These are phyloP conservation scores for Lithobates pipiens DNA, from an alignment of 2,797 vertebrate genomes.

Conservation along the genomic window DNA sequence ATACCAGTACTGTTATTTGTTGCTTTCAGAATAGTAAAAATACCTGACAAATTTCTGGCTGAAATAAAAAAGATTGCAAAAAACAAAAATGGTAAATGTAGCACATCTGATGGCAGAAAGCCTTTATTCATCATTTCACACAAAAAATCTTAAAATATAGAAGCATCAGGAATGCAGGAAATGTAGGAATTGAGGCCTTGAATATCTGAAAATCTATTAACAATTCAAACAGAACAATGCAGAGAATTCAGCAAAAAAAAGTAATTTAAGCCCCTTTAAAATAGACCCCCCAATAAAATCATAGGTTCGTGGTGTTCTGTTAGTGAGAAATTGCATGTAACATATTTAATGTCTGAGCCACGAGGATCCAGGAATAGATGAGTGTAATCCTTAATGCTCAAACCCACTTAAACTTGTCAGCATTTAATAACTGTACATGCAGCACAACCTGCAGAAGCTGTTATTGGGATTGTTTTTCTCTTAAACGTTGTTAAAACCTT, in stretches of 20 bases:
- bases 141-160: too few species aligned
- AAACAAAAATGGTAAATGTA: too few species aligned
- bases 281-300: too few species aligned
- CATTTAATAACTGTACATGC: neutral
- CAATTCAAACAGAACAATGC: too few species aligned
- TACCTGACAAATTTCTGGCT: too few species aligned
- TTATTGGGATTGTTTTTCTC: constrained; percentile 18
- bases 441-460: neutral
- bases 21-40: too few species aligned
- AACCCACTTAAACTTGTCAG: constrained; percentile 13
- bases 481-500: constrained; percentile 11
- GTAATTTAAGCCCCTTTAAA: too few species aligned
- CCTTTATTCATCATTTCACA: too few species aligned
- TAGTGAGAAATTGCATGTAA: neutral
- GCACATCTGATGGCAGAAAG: too few species aligned
- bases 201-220: neutral
- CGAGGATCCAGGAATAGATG: neutral
- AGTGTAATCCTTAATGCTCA: neutral
- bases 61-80: too few species aligned
- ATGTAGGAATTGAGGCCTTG: neutral
- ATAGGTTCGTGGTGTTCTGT: too few species aligned
- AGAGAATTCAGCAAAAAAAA: neutral
- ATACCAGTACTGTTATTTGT: too few species aligned
- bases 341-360: neutral
- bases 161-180: neutral